Percentiles rank a stretch among this genome's conserved stretches.
These are phyloP conservation scores for Tetrao urogallus DNA, from an alignment of 2,113 vertebrate species.

Conservation along the genomic window DNA sequence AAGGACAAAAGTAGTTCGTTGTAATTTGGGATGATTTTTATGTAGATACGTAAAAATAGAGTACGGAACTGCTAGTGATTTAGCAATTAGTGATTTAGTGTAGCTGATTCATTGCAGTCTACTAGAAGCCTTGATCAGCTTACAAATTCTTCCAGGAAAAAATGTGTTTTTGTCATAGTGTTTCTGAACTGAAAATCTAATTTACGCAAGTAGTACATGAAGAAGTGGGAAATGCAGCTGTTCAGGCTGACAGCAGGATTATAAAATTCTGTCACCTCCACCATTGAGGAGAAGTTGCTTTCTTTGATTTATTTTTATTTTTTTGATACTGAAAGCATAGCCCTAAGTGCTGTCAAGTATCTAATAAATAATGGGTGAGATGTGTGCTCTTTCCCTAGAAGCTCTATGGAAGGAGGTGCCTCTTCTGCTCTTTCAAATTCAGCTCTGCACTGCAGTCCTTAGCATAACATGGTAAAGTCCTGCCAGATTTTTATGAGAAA, in stretches of 20 bases:
- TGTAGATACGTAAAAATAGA: not conserved
- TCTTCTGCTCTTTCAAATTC: not conserved
- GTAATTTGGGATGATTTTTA: not conserved
- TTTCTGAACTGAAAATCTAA: constrained; percentile 45
- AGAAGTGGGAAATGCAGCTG: constrained; percentile 30
- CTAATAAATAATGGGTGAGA: constrained; percentile 69
- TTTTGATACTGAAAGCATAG: constrained; percentile 22
- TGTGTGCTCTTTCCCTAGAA: not conserved
- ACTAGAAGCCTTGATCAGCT: not conserved
- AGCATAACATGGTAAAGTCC: not conserved
- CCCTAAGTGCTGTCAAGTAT: constrained; percentile 49
- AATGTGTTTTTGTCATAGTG: not conserved
- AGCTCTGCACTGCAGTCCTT: not conserved
- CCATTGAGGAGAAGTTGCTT: constrained; percentile 15
- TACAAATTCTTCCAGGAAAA: not conserved
- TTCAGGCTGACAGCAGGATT: constrained; percentile 61
- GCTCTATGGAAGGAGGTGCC: not conserved
- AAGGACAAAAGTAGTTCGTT: not conserved
- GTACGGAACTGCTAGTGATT: not conserved
- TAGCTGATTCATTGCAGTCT: not conserved
- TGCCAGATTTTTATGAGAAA: not conserved
- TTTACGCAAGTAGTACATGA: constrained; percentile 45
- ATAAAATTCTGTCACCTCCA: constrained; percentile 51
- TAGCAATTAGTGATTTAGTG: not conserved
- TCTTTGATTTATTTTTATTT: not conserved